Base-by-base conservation (phyloP, 2,797 vertebrate genomes). In the Hippopotamyrus pictus region DNA sequence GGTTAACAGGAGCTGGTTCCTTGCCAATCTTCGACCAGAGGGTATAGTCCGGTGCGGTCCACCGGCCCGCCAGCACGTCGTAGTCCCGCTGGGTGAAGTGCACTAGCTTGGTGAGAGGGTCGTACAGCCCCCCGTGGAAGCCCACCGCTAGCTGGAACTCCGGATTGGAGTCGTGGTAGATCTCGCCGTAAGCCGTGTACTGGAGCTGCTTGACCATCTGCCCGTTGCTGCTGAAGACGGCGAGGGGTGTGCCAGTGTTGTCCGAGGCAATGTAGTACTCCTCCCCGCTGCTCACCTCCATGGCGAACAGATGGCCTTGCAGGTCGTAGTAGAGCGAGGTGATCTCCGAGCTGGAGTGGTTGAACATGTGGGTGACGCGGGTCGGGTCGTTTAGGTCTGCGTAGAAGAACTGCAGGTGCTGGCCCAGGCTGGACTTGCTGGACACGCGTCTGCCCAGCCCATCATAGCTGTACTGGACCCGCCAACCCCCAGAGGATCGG, bases 81-180 rank as follows among this genome's bases (percentile, higher is more conserved):
- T 97, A 98, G 92, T 98, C 97, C 89, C 96, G 95, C 92, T 97
- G 97, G 4, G 95, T 96, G 89, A 98, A 97, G 93, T 98, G 97
- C 54, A 97, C 97, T 1, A 98, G 95, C 92, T 97, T 97, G 92
- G 97, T 97, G 90, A 98, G 95, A 50, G 97, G 96, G 89, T 98
- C 97, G 3, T 97, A 98, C 41, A 98, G 94, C n/a, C 97, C 97
- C 50, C 97, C 97, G 0, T 97, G 97, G 94, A 98, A 98, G 59
- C 97, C 97, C 79, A 97, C 95, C 88, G 96, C 96, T 92, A 97
- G 93, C 92, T 97, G 97, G 92, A 98, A 97, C 91, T 98, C 97
- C 0, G 96, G 96, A 92, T 97, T 98, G 50, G 97, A 97, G 93
- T 98, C 97, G 0, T 96, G 95, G 88, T 97, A 97, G 62, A 97